Conservation (phyloP, 1,140 invertebrate genomes). For the Drosophila neocordata region DNA sequence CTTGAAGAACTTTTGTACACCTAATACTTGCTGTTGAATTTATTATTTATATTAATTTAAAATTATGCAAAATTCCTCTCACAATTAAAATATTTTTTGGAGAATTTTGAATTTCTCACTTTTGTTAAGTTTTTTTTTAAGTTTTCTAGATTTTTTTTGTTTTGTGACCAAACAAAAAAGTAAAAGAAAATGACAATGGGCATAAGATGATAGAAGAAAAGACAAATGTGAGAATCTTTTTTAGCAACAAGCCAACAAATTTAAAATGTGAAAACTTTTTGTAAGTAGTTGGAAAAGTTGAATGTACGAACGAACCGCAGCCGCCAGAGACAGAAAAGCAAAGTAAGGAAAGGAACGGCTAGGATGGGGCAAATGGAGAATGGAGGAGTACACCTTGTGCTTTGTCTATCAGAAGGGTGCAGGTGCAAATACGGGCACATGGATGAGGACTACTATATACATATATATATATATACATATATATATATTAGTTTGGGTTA, state of each 20-base stretch:
- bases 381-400: slow-evolving; percentile 9
- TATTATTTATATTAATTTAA: too few relatives aligned
- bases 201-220: slow-evolving; percentile 8
- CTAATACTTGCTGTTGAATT: too few relatives aligned
- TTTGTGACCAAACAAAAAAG: slow-evolving; percentile 28
- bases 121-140: background rate
- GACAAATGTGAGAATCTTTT: slow-evolving; percentile 34
- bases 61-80: too few relatives aligned
- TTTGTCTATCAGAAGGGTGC: slow-evolving; percentile 50
- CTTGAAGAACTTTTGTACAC: background rate
- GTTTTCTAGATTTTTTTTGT: background rate
- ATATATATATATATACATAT: slow-evolving; percentile 61
- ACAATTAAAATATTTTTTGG: too few relatives aligned
- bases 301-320: slow-evolving; percentile 65
- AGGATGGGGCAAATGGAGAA: slow-evolving; percentile 4
- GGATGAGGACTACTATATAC: slow-evolving; percentile 58
- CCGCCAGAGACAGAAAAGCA: slow-evolving; percentile 46
- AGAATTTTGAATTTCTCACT: background rate
- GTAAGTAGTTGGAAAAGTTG: slow-evolving; percentile 62
- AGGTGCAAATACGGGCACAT: slow-evolving; percentile 69
- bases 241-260: slow-evolving; percentile 68
- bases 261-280: slow-evolving; percentile 76
- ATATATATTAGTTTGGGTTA: slow-evolving; percentile 51
- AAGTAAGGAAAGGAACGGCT: slow-evolving; percentile 41
- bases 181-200: slow-evolving; percentile 33